phyloP scores from a whole-genome alignment of 2,113 vertebrate genomes.

The Phaethon lepturus region DNA sequence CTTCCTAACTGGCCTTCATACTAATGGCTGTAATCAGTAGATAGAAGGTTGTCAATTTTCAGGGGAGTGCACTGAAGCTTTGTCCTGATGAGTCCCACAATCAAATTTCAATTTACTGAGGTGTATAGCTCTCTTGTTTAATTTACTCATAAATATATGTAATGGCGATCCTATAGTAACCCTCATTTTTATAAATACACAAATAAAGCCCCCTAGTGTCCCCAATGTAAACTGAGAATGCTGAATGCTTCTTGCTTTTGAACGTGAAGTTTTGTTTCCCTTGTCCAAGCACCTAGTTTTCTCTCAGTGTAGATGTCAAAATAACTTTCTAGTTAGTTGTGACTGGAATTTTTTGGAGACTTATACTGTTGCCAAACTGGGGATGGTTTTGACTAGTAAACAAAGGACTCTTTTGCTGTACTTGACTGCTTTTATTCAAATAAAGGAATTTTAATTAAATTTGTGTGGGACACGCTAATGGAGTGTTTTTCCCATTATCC shows the following conservation, averaged over 20 bases:
- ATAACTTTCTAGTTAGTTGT: neutral
- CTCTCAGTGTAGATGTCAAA: neutral
- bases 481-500: neutral
- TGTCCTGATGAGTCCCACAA: neutral
- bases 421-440: neutral
- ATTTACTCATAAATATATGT: neutral
- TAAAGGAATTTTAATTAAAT: neutral
- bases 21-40: neutral
- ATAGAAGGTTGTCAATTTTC: neutral
- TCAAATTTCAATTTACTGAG: neutral
- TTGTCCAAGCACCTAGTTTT: neutral
- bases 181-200: neutral
- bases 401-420: neutral
- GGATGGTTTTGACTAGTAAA: neutral
- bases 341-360: neutral
- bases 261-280: neutral
- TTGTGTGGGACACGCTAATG: neutral
- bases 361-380: neutral
- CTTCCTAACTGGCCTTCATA: neutral
- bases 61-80: neutral
- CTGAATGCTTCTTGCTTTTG: neutral
- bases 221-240: neutral
- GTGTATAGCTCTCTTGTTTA: neutral
- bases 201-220: neutral
- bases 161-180: neutral